Conservation (phyloP, 2,797 vertebrate genomes). For the Glyptemys insculpta region DNA sequence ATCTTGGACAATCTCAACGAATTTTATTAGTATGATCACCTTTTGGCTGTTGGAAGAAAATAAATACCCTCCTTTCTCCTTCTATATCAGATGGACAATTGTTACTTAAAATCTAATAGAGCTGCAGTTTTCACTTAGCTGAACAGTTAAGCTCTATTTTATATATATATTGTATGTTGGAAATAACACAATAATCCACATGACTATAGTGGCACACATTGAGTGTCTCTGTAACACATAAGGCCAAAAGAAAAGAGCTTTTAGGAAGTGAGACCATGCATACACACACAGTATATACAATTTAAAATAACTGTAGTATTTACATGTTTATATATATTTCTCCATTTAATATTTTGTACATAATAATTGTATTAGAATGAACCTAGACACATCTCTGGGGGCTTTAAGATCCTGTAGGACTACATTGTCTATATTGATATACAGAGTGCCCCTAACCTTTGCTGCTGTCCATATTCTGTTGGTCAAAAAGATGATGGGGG, state of each 20-base stretch:
- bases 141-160: not conserved
- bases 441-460: not conserved
- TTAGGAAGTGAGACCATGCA: not conserved
- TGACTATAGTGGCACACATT: not conserved
- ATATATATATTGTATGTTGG: not conserved
- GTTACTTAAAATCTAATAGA: slow-evolving; percentile 72
- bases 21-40: slow-evolving; percentile 86
- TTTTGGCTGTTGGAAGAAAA: slow-evolving; percentile 81
- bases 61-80: slow-evolving; percentile 75
- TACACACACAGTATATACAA: not conserved
- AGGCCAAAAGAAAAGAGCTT: slow-evolving; percentile 13
- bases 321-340: slow-evolving; percentile 9
- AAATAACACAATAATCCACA: slow-evolving; percentile 51
- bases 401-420: not conserved
- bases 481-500: not conserved
- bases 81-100: slow-evolving; percentile 66
- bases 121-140: slow-evolving; percentile 53
- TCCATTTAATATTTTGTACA: not conserved
- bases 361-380: not conserved
- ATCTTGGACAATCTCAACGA: slow-evolving; percentile 90
- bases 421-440: not conserved
- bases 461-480: not conserved
- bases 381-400: slow-evolving; percentile 22
- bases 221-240: slow-evolving; percentile 7
- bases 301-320: slow-evolving; percentile 4